These are phyloP conservation scores for Mactra quadrangularis DNA, from an alignment of 1,140 invertebrate genomes.

Conservation along the genomic window DNA sequence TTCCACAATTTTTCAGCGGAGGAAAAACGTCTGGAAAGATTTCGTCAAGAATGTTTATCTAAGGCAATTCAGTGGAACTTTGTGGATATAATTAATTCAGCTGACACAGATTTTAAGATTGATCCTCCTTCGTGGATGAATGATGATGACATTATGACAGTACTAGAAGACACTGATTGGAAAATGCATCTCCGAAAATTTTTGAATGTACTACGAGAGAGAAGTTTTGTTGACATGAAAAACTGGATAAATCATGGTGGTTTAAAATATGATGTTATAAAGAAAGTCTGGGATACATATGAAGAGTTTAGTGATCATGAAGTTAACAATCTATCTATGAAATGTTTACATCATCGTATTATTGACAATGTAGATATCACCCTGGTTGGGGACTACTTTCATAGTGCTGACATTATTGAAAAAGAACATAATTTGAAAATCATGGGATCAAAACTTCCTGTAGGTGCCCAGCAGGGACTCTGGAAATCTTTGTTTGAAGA, in stretches of 20 bases:
- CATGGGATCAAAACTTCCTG: neutral
- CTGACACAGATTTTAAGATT: neutral
- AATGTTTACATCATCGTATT: constrained; percentile 7
- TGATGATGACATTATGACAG: neutral
- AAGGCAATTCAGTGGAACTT: constrained; percentile 19
- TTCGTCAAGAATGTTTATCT: constrained; percentile 14
- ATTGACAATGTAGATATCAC: neutral
- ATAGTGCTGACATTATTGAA: constrained; percentile 12
- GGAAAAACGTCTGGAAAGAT: neutral
- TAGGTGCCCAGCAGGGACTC: constrained; percentile 6
- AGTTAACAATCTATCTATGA: neutral
- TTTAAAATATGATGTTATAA: neutral
- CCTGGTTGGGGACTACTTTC: neutral
- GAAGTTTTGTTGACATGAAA: neutral
- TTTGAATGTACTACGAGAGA: constrained; percentile 1
- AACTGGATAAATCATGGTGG: neutral
- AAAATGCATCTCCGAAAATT: neutral
- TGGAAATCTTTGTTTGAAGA: neutral
- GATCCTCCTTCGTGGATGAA: neutral
- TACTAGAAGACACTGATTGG: neutral
- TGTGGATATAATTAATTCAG: neutral
- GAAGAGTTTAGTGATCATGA: constrained; percentile 14
- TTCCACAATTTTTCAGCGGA: constrained; percentile 26
- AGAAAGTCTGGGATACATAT: neutral
- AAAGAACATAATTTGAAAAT: neutral